These are phyloP conservation scores for Ptychoptera contaminata DNA, from an alignment of 2,888 invertebrate genomes.

Conservation along the genomic window DNA sequence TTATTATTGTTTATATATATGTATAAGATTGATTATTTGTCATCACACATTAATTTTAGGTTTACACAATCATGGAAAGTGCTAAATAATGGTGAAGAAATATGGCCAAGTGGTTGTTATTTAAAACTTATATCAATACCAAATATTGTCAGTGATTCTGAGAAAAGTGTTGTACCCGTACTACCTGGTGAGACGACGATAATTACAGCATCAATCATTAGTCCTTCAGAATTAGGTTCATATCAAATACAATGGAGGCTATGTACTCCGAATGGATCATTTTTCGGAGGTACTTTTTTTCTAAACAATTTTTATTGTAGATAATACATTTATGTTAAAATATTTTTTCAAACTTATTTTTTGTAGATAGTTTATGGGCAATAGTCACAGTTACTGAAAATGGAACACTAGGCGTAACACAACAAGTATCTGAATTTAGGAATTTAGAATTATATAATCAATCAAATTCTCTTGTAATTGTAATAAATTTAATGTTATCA, in stretches of 20 bases:
- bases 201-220: conserved; percentile 51
- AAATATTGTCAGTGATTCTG: background rate
- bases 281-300: conserved; percentile 65
- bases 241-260: conserved; percentile 83
- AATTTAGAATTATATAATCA: too few species aligned
- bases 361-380: conserved; percentile 22
- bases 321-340: background rate
- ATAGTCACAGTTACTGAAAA: conserved; percentile 67
- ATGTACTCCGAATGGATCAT: conserved; percentile 70
- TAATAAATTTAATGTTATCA: too few species aligned
- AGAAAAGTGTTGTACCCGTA: conserved; percentile 37
- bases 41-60: conserved; percentile 26
- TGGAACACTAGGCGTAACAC: conserved; percentile 64
- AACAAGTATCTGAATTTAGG: conserved; percentile 38
- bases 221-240: conserved; percentile 57
- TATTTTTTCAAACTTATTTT: background rate
- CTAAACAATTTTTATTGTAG: background rate
- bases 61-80: conserved; percentile 82
- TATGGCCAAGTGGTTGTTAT: conserved; percentile 77
- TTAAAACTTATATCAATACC: conserved; percentile 48
- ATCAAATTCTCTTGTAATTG: too few species aligned
- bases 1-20: conserved; percentile 7
- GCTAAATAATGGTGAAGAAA: conserved; percentile 70
- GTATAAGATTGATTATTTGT: conserved; percentile 3
- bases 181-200: conserved; percentile 61